A percentile compares a stretch with the other conserved stretches of the same genome.
phyloP scores from a whole-genome alignment of 1,140 invertebrate genomes.

The Teleogryllus occipitalis region DNA sequence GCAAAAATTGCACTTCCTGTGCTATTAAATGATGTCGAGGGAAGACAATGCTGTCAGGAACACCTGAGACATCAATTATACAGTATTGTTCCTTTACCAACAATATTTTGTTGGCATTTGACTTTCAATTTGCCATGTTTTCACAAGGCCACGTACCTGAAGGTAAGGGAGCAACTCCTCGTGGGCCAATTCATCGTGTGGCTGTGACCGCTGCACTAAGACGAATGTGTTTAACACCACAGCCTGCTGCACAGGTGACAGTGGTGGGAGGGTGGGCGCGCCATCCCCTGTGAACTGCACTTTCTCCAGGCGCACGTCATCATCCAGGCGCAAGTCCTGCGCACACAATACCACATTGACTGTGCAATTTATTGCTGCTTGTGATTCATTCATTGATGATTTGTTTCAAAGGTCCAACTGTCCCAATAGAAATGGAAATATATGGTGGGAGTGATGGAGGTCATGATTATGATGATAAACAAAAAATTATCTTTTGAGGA shows the following conservation, averaged over 20 bases:
- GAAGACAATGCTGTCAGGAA: too few species aligned
- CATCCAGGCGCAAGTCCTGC: slow-evolving; percentile 58
- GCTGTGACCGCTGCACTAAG: slow-evolving; percentile 59
- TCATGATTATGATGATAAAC: too few species aligned
- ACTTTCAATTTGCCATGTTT: background rate
- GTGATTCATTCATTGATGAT: too few species aligned
- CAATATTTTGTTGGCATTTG: background rate
- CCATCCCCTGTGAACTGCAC: slow-evolving; percentile 59
- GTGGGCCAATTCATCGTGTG: slow-evolving; percentile 62
- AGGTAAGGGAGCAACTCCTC: slow-evolving; percentile 78
- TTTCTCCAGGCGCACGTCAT: slow-evolving; percentile 73
- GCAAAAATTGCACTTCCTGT: too few species aligned
- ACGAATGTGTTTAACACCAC: slow-evolving; percentile 60
- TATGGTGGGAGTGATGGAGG: too few species aligned
- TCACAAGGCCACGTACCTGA: slow-evolving; percentile 38
- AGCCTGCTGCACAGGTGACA: slow-evolving; percentile 69
- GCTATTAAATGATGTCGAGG: too few species aligned
- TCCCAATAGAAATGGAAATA: too few species aligned
- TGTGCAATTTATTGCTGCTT: background rate
- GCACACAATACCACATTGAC: background rate
- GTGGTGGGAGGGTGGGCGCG: slow-evolving; percentile 40
- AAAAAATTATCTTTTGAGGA: too few species aligned
- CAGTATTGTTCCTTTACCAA: background rate
- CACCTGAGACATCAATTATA: too few species aligned
- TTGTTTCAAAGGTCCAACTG: too few species aligned